phyloP scores from a whole-genome alignment of 2,888 invertebrate species.

The Oeneis ivallda region DNA sequence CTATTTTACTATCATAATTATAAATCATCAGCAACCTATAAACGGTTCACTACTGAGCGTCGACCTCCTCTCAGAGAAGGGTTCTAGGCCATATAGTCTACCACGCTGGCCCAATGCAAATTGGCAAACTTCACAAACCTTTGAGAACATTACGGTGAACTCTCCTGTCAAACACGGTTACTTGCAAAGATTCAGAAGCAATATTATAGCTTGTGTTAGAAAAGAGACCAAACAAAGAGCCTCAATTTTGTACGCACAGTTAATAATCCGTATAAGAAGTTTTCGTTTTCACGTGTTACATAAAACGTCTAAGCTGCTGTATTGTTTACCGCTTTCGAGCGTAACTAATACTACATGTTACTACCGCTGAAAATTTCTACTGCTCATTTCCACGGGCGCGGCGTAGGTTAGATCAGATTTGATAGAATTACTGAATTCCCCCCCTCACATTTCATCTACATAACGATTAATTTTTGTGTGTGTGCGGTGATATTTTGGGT shows the following conservation, averaged over 20 bases:
- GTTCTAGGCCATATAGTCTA: too few species aligned
- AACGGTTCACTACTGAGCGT: too few species aligned
- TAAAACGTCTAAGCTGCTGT: neutral
- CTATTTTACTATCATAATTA: too few species aligned
- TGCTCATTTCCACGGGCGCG: neutral
- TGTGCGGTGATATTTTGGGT: too few species aligned
- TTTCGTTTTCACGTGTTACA: neutral
- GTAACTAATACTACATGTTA: neutral
- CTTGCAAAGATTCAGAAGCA: too few species aligned
- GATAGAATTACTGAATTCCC: neutral
- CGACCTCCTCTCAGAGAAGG: too few species aligned
- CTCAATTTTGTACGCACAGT: neutral
- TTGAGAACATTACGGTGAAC: too few species aligned
- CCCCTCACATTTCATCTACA: neutral
- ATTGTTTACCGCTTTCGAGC: neutral
- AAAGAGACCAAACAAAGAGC: neutral
- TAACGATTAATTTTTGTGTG: neutral
- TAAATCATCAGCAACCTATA: neutral
- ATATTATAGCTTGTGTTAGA: neutral
- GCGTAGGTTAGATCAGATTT: too few species aligned
- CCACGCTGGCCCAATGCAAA: too few species aligned
- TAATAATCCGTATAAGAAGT: neutral
- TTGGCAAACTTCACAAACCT: too few species aligned
- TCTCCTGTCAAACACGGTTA: too few species aligned
- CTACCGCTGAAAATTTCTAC: constrained; percentile 1